Percentiles rank a stretch among this genome's conserved stretches.
Evolutionary conservation across 2,888 invertebrate genomes (phyloP).

Genomic region (Yponomeuta malinellus): DNA sequence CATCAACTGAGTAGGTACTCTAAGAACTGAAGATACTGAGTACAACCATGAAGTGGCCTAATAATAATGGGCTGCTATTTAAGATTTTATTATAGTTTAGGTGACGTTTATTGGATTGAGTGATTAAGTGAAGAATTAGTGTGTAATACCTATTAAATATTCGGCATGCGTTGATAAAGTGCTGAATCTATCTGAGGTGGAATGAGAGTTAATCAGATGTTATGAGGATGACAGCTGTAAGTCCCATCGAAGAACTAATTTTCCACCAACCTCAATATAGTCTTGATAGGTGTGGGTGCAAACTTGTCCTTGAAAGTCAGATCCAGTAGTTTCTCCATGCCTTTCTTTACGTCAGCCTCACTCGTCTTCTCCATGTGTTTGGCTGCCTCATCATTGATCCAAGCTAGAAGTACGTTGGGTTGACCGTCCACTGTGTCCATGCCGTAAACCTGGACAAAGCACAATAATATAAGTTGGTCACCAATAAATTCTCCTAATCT

Average conservation of each 20-base stretch:
- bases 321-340: conserved; percentile 6
- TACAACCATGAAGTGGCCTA: not conserved
- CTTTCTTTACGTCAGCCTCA: conserved; percentile 31
- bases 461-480: not conserved
- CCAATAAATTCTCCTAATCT: no score
- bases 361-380: conserved; percentile 63
- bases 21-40: no score
- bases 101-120: no score
- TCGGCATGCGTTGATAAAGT: no score
- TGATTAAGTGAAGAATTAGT: not conserved
- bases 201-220: no score
- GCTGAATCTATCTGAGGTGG: no score
- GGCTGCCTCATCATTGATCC: conserved; percentile 72
- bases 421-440: conserved; percentile 6
- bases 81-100: not conserved
- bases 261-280: not conserved
- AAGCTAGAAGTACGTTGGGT: conserved; percentile 62
- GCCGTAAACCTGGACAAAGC: not conserved
- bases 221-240: no score
- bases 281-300: not conserved
- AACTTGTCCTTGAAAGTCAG: not conserved
- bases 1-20: no score
- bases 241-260: not conserved
- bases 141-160: no score
- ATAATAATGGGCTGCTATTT: not conserved